These are phyloP conservation scores for Leptinotarsa undecemlineata DNA, from an alignment of 1,140 invertebrate genomes.

Conservation along the genomic window DNA sequence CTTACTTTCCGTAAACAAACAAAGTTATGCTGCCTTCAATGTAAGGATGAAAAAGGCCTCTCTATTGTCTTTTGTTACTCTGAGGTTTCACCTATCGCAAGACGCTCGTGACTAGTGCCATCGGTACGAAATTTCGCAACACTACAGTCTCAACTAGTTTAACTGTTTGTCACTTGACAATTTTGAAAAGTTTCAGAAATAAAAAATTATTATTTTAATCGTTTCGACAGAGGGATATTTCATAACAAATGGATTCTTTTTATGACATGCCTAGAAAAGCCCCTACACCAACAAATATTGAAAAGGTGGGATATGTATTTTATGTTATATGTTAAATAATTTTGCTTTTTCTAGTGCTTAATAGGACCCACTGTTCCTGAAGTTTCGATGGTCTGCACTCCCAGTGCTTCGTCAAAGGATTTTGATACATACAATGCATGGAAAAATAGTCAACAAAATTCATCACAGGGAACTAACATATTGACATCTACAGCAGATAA, in stretches of 20 bases:
- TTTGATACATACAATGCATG: slow-evolving; percentile 44
- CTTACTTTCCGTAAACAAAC: too few relatives aligned
- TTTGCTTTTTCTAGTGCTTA: slow-evolving; percentile 39
- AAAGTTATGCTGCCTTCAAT: too few relatives aligned
- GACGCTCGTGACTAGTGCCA: too few relatives aligned
- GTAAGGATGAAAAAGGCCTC: too few relatives aligned
- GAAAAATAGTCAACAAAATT: slow-evolving; percentile 34
- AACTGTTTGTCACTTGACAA: too few relatives aligned
- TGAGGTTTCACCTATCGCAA: too few relatives aligned
- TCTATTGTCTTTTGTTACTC: too few relatives aligned
- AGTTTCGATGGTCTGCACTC: slow-evolving; percentile 42
- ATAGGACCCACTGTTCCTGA: slow-evolving; percentile 45
- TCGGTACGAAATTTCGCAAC: too few relatives aligned
- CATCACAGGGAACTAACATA: background rate
- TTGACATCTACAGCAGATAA: slow-evolving; percentile 16
- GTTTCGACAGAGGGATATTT: too few relatives aligned
- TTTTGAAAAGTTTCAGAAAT: too few relatives aligned
- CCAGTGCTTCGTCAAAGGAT: slow-evolving; percentile 27
- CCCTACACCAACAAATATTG: slow-evolving; percentile 38
- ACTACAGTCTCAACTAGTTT: too few relatives aligned
- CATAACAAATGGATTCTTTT: slow-evolving; percentile 50
- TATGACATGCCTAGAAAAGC: slow-evolving; percentile 47
- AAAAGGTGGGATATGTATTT: slow-evolving; percentile 40
- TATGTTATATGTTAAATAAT: slow-evolving; percentile 18
- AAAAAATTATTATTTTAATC: too few relatives aligned